Base-by-base conservation (phyloP, 2,797 vertebrate genomes). In the Parotocinclus haroldoi region DNA sequence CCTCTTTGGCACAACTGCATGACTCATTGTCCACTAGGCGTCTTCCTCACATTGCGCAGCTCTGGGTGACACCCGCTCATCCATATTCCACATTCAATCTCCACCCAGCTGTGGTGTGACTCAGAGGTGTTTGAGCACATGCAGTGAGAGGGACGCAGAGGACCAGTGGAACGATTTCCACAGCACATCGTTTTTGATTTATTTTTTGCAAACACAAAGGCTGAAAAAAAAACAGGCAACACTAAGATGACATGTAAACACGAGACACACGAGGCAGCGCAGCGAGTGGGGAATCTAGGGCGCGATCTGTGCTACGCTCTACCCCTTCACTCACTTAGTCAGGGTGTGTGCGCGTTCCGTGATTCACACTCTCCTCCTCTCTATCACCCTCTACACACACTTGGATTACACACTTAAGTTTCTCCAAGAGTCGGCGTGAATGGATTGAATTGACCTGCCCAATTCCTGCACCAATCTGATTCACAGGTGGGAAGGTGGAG, bases 401-500 rank as follows among this genome's bases (percentile, higher is more conserved):
- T 66, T 19, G 59, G 69, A 77, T 77, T 71, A 77, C 68, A 71
- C 65, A 74, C 27, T 27, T 27, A 27, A 27, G 2, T 27, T 59
- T 70, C 53, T 66, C 50, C 62, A 61, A 66, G 57, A 54, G 64
- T 53, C 56, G 66, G 69, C 69, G 63, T 75, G 74, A 74, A 75
- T 78, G 65, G 72, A 78, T 69, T 69, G 61, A 59, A 59, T 70
- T 66, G 66, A 72, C 71, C 54, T 46, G 51, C 39, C 27, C 58
- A 50, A 66, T 66, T 78, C 12, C 71, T 60, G 65, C 55, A 53
- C 69, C 63, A 56, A 75, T 75, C 74, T 67, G 50, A 72, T 67
- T 54, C 66, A 65, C 72, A 78, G 76, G 72, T 78, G 68, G 54
- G 68, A 61, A 68, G 66, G 53, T 68, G 56, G 66, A 64, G 64